Base-by-base conservation (phyloP, 2,888 invertebrate genomes). In the Coecobrya sp. region DNA sequence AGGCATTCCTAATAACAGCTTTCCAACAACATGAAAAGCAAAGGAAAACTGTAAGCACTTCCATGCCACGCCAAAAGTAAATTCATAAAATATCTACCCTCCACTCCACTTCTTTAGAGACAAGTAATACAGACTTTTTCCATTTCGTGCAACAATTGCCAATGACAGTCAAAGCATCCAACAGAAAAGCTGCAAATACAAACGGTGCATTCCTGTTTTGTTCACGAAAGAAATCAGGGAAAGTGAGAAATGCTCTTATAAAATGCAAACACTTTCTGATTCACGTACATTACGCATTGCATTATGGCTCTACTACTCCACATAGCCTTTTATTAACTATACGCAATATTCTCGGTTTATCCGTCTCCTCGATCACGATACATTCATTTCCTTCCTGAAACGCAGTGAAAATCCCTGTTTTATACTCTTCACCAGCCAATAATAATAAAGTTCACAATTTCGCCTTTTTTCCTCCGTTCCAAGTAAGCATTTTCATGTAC, bases 371-470 rank as follows among this genome's bases (percentile, higher is more conserved):
- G 73, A 73, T 73, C 73, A 45, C 73, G 45, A 45, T 45, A 73
- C 73, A 73, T 68, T 36, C 68, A n/a, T 73, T 73, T 73, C 73
- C 73, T 73, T 73, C 73, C 73, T 42, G 73, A 22, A 45, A 22
- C 22, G 8, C 27, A 73, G 73, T 45, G 73, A 42, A 70, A 73
- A 73, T 73, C 42, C 45, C 3, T 45, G 73, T 45, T 45, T 73
- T 73, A 42, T 45, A 42, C 45, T 45, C 19, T 42, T 73, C 45
- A 73, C 27, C 22, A 73, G 73, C 73, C 73, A 73, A 73, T 73
- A 73, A 36, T 36, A 68, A 73, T 73, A 73, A 73, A 73, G 73
- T 73, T 73, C 45, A 73, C 73, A 19, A 45, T 73, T 68, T 73
- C 22, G 42, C 73, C 73, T 73, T 45, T 36, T 59, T 25, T 27